A percentile compares a stretch with the other conserved stretches of the same genome.
Conservation (phyloP, 1,140 invertebrate genomes). For the Eurosta solidaginis region DNA sequence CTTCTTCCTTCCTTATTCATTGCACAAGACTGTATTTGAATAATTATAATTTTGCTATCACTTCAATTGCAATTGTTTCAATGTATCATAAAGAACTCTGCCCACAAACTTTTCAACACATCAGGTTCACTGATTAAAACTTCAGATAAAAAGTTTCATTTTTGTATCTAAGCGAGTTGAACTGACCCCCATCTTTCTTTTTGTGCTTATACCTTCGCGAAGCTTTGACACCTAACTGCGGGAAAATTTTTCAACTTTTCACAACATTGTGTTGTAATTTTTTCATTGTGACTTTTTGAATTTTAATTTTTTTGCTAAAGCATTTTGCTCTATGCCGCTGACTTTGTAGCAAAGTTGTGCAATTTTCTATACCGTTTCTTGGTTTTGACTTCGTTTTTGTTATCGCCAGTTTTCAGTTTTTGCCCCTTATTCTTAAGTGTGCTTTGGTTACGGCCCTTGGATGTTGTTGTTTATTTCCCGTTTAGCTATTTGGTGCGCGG, state of each 20-base stretch:
- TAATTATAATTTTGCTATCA: no score
- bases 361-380: background rate
- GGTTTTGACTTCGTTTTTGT: background rate
- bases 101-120: background rate
- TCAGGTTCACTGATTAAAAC: slow-evolving; percentile 3
- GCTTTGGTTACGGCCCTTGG: background rate
- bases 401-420: background rate
- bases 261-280: background rate
- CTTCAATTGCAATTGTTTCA: background rate
- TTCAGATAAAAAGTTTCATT: slow-evolving; percentile 1
- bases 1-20: no score
- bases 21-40: no score
- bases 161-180: background rate
- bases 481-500: background rate
- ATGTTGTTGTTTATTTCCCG: background rate
- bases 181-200: background rate
- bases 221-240: background rate
- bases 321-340: background rate
- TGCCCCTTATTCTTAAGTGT: background rate
- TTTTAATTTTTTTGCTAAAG: background rate
- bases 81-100: background rate
- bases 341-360: background rate
- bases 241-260: background rate
- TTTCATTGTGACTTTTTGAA: background rate
- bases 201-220: background rate